Percentiles rank a stretch among this genome's conserved stretches.
phyloP scores from a whole-genome alignment of 2,888 invertebrate species.

The Rapana venosa region DNA sequence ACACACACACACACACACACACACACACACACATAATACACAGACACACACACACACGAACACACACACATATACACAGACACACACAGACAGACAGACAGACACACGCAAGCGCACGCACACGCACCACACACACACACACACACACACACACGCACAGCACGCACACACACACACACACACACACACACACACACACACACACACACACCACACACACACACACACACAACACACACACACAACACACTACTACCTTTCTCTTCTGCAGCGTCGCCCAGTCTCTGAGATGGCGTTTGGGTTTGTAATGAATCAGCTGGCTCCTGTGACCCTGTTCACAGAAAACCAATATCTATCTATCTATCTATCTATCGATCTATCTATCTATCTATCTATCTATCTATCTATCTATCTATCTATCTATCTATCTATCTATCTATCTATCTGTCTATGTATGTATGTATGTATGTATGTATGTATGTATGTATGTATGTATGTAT shows the following conservation, averaged over 20 bases:
- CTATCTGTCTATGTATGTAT: too few species aligned
- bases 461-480: too few species aligned
- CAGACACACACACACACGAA: background rate
- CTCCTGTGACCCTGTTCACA: constrained; percentile 45
- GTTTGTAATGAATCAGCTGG: constrained; percentile 45
- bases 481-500: too few species aligned
- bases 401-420: too few species aligned
- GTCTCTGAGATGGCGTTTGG: constrained; percentile 54
- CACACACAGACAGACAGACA: background rate
- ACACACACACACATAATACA: too few species aligned
- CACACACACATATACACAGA: background rate
- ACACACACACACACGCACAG: background rate
- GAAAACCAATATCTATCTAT: background rate
- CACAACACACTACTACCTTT: constrained; percentile 53
- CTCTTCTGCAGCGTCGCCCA: constrained; percentile 59
- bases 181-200: background rate
- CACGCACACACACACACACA: background rate
- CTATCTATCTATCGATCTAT: too few species aligned
- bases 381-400: too few species aligned
- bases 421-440: too few species aligned
- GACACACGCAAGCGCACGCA: background rate
- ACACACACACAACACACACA: background rate
- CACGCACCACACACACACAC: background rate
- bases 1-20: too few species aligned
- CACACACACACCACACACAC: constrained; percentile 1